Evolutionary conservation across 2,888 invertebrate genomes (phyloP), one percentile per base, ranked within the genome.

Genomic region (Epirrhoe alternata): DNA sequence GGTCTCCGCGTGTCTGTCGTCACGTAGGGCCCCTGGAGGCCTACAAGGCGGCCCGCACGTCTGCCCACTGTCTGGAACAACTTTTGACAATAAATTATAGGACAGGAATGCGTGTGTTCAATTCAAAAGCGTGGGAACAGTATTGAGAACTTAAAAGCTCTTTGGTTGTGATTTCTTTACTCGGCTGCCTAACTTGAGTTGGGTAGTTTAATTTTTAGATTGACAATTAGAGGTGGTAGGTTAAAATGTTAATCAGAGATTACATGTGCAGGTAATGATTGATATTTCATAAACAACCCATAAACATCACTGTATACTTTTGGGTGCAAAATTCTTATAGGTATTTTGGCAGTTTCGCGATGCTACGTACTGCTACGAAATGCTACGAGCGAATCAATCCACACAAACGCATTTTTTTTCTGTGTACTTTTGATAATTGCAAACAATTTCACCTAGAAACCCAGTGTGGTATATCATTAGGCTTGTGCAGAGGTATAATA

Each of bases 21-120:
- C 69, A 72, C 72, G 72, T 72, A 69, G 64, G 64, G 62, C 67
- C 62, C 33, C 67, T 59, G 56, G 55, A 57, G 57, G 50, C 24
- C 8, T 16, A 65, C 67, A 38, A 49, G 71, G 54, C 47, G 58
- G 53, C 52, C 58, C 56, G 65, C 71, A 71, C 71, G 71, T 71
- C 65, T 42, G 65, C 47, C 57, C 16, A 38, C 47, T 31, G 59
- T 61, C 61, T 61, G 16, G 42, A 17, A 35, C 61, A 24, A 1
- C 14, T 50, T 14, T 8, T 49, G 7, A 61, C 54, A n/a, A 49
- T 54, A 17, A 47, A 60, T 61, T 12, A 38, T 10, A 4, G 8
- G 6, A 14, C 47, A 61, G 42, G 59, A 59, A 59, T 58, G 58
- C 8, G 14, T 33, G 49, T 49, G 49, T 49, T 35, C 35, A 12